Percentiles rank a stretch among this genome's conserved stretches.
Conservation (phyloP, 2,797 vertebrate species). For the Pseudocheirus occidentalis region DNA sequence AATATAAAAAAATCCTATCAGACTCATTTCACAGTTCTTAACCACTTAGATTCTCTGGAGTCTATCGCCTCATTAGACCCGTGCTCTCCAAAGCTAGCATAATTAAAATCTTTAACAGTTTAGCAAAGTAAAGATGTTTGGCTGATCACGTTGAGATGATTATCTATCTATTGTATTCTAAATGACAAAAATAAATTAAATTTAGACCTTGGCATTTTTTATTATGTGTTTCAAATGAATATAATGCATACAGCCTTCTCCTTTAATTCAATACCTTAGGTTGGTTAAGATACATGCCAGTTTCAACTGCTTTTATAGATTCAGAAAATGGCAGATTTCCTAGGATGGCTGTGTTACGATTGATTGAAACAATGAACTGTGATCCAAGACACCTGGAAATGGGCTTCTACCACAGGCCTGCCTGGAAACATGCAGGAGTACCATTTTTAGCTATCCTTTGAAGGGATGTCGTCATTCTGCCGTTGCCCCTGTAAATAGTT, state of each 20-base stretch:
- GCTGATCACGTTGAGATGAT: slow-evolving; percentile 99
- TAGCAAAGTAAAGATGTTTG: slow-evolving; percentile 99
- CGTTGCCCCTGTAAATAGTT: background rate
- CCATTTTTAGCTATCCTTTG: slow-evolving; percentile 8
- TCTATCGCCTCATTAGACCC: slow-evolving; percentile 99
- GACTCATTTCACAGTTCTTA: slow-evolving; percentile 99
- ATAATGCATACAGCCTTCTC: slow-evolving; percentile 82
- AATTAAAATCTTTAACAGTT: slow-evolving; percentile 99
- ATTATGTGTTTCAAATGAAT: slow-evolving; percentile 90
- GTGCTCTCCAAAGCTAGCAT: slow-evolving; percentile 99
- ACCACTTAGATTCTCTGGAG: slow-evolving; percentile 96
- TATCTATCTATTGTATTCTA: slow-evolving; percentile 97
- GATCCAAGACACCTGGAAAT: slow-evolving; percentile 47
- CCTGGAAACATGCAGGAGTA: slow-evolving; percentile 44
- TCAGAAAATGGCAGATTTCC: slow-evolving; percentile 83
- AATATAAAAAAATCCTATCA: slow-evolving; percentile 99
- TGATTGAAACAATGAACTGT: slow-evolving; percentile 69
- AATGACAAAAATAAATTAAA: slow-evolving; percentile 99
- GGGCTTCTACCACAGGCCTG: slow-evolving; percentile 50
- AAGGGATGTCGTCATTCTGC: background rate
- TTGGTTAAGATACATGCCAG: slow-evolving; percentile 80
- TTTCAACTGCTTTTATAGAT: slow-evolving; percentile 69
- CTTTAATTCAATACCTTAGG: slow-evolving; percentile 79
- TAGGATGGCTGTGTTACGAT: slow-evolving; percentile 60
- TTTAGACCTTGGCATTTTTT: slow-evolving; percentile 92